Conservation (phyloP, 2,797 vertebrate species). For the Muscicapa striata region DNA sequence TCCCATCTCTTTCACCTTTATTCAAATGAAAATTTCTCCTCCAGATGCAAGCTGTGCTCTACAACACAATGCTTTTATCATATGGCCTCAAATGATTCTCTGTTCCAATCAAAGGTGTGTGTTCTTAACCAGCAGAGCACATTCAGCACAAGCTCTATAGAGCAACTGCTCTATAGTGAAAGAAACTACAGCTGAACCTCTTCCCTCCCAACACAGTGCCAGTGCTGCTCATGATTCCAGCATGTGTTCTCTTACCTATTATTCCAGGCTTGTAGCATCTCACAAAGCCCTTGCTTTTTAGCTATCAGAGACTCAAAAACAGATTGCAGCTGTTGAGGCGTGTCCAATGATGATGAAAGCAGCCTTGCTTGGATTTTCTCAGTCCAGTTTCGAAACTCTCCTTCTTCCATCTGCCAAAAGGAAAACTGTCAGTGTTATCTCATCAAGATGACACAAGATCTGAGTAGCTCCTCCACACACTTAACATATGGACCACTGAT, state of each 20-base stretch:
- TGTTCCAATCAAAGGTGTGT: background rate
- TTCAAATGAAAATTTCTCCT: background rate
- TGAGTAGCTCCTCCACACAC: background rate
- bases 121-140: background rate
- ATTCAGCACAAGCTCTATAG: background rate
- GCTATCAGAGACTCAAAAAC: slow-evolving; percentile 92
- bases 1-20: background rate
- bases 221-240: background rate
- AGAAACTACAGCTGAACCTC: background rate
- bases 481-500: background rate
- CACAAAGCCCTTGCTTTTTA: slow-evolving; percentile 96
- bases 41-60: background rate
- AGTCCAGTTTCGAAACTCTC: slow-evolving; percentile 90
- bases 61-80: background rate
- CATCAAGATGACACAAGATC: background rate
- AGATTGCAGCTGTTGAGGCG: slow-evolving; percentile 89
- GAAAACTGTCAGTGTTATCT: background rate
- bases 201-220: background rate
- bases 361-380: slow-evolving; percentile 93
- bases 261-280: slow-evolving; percentile 96
- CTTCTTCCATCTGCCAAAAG: slow-evolving; percentile 90
- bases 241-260: slow-evolving; percentile 77
- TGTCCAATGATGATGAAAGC: slow-evolving; percentile 82
- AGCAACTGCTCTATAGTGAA: background rate
- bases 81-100: background rate